A percentile compares a stretch with the other conserved stretches of the same genome.
Conservation (phyloP, 64 coral and sea anemone species). For the Pocillopora damicornis region DNA sequence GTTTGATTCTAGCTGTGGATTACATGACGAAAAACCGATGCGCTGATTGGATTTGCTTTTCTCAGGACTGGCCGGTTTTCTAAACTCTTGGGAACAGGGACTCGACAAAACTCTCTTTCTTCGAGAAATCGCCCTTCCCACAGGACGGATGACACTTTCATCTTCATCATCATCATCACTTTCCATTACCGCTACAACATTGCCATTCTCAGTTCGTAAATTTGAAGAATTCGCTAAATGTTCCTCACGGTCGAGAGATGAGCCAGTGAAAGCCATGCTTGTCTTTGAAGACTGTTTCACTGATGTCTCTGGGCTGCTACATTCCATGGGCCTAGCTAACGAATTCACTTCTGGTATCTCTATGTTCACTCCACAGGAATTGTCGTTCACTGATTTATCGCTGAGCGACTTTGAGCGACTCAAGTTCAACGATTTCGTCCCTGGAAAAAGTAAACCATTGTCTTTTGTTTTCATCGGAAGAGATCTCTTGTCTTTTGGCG, state of each 20-base stretch:
- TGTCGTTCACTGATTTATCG: background rate
- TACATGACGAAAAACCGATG: background rate
- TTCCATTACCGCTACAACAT: conserved; percentile 74
- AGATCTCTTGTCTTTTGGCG: background rate
- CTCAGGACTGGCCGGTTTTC: background rate
- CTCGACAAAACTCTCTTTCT: conserved; percentile 47
- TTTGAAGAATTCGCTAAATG: background rate
- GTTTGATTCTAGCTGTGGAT: conserved; percentile 5
- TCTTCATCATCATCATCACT: conserved; percentile 70
- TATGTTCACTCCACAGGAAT: background rate
- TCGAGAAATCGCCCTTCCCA: conserved; percentile 16
- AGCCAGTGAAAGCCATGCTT: background rate
- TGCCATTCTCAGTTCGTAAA: conserved; percentile 39
- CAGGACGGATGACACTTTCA: background rate
- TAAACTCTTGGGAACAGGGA: conserved; percentile 34
- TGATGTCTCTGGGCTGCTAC: background rate
- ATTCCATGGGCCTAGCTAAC: background rate
- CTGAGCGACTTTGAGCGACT: background rate
- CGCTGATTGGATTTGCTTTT: background rate
- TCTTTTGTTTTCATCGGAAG: background rate
- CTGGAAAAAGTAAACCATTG: background rate
- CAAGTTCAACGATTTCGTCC: background rate
- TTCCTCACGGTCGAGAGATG: background rate
- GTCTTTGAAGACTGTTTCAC: background rate
- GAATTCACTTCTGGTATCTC: background rate